Evolutionary conservation across 1,140 invertebrate genomes (phyloP), one percentile per base, ranked within the genome.

Genomic region (Drosophila navojoa): DNA sequence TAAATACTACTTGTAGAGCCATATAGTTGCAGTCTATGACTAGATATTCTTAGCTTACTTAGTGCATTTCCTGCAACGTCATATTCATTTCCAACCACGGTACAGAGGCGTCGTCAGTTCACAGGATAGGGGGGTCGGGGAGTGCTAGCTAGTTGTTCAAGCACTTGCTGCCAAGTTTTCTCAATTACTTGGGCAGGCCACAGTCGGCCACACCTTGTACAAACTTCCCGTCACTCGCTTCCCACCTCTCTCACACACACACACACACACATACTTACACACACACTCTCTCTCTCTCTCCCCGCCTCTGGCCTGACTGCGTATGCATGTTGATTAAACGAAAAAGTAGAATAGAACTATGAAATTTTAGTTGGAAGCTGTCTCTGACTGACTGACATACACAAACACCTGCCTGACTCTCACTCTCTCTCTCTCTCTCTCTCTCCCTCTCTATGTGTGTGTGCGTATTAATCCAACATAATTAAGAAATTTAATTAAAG

Each of bases 401-500:
- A 32, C 50, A 29, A 25, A 52, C 49, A 25, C 49, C 22, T 19
- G 22, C 27, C 13, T 49, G 4, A 3, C 49, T 7, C 25, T 11
- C 45, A 1, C 44, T 6, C 44, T 16, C 44, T 19, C 27, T 29
- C 49, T 6, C 25, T 10, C 45, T 6, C 44, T 16, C 44, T 16
- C 44, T 19, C 27, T 29, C 27, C 4, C 27, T 4, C 27, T 29
- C 27, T 29, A 1, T 32, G 32, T 32, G 32, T 32, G 62, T 79
- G 72, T 76, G 64, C 79, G 66, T 79, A 87, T 87, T 87, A 87
- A 87, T 89, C 84, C 84, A 89, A 89, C 84, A 87, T 87, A 87
- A 87, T 87, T 89, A 87, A 89, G 84, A 87, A 87, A 87, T 87
- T 87, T 87, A 87, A 87, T 87, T 87, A 87, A 87, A 87, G 84